Percentiles rank a stretch among this genome's conserved stretches.
Evolutionary conservation across 2,113 vertebrate genomes (phyloP).

Genomic region (Grammomys dolichurus): DNA sequence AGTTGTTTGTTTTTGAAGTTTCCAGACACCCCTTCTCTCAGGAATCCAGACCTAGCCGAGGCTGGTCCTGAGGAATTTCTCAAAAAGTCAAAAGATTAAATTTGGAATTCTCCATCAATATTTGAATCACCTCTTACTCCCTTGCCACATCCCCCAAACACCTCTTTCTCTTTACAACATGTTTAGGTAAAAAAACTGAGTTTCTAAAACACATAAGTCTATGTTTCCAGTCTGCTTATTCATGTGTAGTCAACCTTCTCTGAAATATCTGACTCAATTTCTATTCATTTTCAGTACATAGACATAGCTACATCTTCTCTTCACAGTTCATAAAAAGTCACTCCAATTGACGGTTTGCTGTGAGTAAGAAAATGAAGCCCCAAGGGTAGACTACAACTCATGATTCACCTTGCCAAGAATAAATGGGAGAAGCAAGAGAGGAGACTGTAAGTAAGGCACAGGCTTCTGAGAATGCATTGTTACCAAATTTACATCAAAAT

Average conservation of each 20-base stretch:
- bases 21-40: too few species aligned
- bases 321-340: neutral
- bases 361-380: neutral
- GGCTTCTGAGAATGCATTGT: neutral
- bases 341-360: neutral
- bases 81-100: neutral
- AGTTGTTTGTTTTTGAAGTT: too few species aligned
- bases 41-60: too few species aligned
- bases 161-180: neutral
- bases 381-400: neutral
- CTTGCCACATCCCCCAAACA: neutral
- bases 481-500: neutral
- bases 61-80: neutral
- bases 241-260: neutral
- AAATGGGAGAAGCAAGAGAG: neutral
- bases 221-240: neutral
- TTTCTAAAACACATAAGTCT: neutral
- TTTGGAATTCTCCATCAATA: neutral
- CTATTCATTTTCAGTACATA: neutral
- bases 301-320: neutral
- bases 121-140: neutral
- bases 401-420: neutral
- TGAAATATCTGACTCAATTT: neutral
- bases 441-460: neutral
- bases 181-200: rapidly evolving